These are phyloP conservation scores for Chlamydotis undulata DNA, from an alignment of 2,113 vertebrate genomes.

Conservation along the genomic window DNA sequence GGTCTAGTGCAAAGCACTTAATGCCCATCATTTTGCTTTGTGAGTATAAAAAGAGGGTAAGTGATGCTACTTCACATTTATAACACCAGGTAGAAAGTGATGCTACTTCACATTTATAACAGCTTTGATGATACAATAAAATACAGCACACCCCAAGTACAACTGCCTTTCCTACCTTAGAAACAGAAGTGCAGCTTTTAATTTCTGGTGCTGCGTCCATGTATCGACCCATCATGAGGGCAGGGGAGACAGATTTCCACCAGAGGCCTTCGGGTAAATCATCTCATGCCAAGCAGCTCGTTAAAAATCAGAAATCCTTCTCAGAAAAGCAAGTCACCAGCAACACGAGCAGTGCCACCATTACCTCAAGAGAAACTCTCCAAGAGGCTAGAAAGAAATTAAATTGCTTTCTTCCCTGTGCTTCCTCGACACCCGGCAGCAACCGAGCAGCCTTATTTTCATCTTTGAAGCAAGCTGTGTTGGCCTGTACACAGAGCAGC, in stretches of 20 bases:
- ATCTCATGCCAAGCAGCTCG: not conserved
- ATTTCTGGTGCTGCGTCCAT: rapidly evolving
- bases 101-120: not conserved
- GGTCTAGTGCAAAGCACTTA: not conserved
- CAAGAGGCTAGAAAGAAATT: not conserved
- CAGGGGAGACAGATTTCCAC: not conserved
- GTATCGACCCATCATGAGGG: rapidly evolving
- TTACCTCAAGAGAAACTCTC: not conserved
- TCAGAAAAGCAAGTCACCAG: not conserved
- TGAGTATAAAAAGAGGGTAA: not conserved
- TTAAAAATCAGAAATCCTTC: not conserved
- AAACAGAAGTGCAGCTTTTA: not conserved
- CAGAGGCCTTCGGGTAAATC: not conserved
- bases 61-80: not conserved
- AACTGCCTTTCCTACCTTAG: not conserved
- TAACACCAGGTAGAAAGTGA: not conserved
- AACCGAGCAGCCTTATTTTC: not conserved
- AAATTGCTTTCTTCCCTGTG: not conserved
- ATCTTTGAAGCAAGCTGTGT: not conserved
- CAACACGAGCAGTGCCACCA: rapidly evolving
- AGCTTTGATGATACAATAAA: not conserved
- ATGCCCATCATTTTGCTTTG: not conserved
- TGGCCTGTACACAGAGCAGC: not conserved
- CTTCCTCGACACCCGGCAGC: not conserved
- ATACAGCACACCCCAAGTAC: not conserved